Base-by-base conservation (phyloP, 2,888 invertebrate genomes). In the Sinodicranocentrus sp. region DNA sequence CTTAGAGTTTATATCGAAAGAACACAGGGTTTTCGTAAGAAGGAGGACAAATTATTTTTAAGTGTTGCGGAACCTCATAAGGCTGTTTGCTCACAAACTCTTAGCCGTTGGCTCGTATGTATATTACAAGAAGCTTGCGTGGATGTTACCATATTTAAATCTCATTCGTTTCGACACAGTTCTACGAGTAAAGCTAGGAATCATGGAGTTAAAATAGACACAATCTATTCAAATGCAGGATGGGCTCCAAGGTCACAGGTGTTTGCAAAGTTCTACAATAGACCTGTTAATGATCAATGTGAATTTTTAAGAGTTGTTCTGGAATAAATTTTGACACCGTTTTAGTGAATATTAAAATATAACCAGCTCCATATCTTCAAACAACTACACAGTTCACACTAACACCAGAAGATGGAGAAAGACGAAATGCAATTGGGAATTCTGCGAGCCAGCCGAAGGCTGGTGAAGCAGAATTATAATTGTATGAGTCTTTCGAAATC, bases 31-130 rank as follows among this genome's bases (percentile, higher is more conserved):
- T 13, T 68, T 17, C 28, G 77, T 15, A 17, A 10, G 2, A 28
- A 26, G n/a, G 19, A 33, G 10, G 44, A 44, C 26, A 28, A 23
- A 15, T 39, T 85, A n/a, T 79, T 85, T 33, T 0, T 85, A 23
- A 39, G 71, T 25, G 1, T 54, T n/a, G 1, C 2, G 6, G 19
- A 21, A 19, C 75, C 78, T 5, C 33, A 79, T 59, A 65, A 54
- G 13, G 28, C 57, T 26, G 85, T 76, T 2, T 68, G 25, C 0
- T n/a, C 71, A n/a, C 78, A 85, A n/a, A 85, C 85, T 1, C 67
- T 48, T 48, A 48, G 48, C n/a, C 48, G 48, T 3, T 48, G 48
- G 48, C n/a, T 48, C 2, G 25, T 54, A 26, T 17, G 54, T 10
- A 44, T 71, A 2, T 17, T 71, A 15, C 3, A 52, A 26, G 6